Percentiles rank a stretch among this genome's conserved stretches.
Evolutionary conservation across 1,140 invertebrate species (phyloP).

Genomic region (Scylla paramamosain): DNA sequence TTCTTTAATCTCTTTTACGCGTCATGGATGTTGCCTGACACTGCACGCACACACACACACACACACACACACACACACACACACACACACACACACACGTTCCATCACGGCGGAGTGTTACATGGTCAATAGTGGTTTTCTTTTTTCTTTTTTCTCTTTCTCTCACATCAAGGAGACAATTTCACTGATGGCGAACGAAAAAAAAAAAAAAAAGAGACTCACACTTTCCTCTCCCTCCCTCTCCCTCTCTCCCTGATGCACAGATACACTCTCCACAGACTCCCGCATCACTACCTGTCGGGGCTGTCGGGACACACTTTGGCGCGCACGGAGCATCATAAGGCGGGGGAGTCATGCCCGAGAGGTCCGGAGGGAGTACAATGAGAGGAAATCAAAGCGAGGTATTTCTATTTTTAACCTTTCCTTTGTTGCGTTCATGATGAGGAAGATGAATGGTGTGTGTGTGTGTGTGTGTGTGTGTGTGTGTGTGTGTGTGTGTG

Average conservation of each 20-base stretch:
- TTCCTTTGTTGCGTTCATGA: neutral
- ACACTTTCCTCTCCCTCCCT: too few relatives aligned
- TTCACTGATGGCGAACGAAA: neutral
- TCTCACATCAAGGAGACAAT: neutral
- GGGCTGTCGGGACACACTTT: too few relatives aligned
- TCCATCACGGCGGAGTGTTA: too few relatives aligned
- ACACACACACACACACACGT: conserved; percentile 5
- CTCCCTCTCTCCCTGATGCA: neutral
- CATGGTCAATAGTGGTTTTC: neutral
- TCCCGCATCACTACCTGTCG: too few relatives aligned
- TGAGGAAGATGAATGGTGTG: neutral
- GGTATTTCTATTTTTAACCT: neutral
- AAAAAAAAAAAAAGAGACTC: neutral
- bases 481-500: conserved; percentile 30
- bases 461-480: neutral
- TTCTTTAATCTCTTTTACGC: too few relatives aligned
- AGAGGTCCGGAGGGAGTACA: neutral
- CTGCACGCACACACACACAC: neutral
- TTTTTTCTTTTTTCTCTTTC: neutral
- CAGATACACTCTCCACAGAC: too few relatives aligned
- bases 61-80: conserved; percentile 19
- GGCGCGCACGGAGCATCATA: too few relatives aligned
- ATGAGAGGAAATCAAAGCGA: neutral
- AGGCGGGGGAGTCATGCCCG: too few relatives aligned
- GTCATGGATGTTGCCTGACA: neutral